Base-by-base conservation (phyloP, 2,888 invertebrate species). In the Sisyra nigra region DNA sequence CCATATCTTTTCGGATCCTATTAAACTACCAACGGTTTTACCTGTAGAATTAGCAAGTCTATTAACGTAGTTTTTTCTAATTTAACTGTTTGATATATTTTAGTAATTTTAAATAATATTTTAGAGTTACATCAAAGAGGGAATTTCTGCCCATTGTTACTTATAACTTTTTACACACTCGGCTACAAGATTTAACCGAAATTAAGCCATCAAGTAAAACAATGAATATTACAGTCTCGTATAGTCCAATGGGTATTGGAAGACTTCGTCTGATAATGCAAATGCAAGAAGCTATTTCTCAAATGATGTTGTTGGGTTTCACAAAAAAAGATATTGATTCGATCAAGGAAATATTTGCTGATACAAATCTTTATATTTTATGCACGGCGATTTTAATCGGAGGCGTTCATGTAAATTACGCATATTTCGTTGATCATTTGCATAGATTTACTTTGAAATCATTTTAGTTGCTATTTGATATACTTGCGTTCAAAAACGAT, bases 401-500 rank as follows among this genome's bases (percentile, higher is more conserved):
- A 31, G 84, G 91, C 50, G 71, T 89, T 55, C 97, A 97, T 73
- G 92, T 96, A 67, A 79, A 87, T 71, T 30, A 40, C 8, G 5
- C 13, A 24, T 14, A 18, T 9, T 18, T 17, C 24, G 7, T 24
- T 24, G 7, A 24, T 24, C 3, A 24, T 14, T n/a, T n/a, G 8
- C 19, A 3, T 3, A 9, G 8, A 17, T 4, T 4, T 17, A 38
- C 2, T 4, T 10, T 17, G 4, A 31, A 18, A 48, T 50, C 44
- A 44, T 72, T 72, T 11, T 72, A 97, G 91, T 66, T 97, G 47
- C 65, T 97, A 33, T 91, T 98, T 57, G 97, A 98, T 61, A 91
- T 97, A 57, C 67, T 98, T 42, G 92, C 97, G 0, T 94, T 98
- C 60, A 98, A 97, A 70, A 96, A 94, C 60, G 97, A 98, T 55